A percentile compares a stretch with the other conserved stretches of the same genome.
phyloP scores from a whole-genome alignment of 2,888 invertebrate species.

The Acleris emargana region DNA sequence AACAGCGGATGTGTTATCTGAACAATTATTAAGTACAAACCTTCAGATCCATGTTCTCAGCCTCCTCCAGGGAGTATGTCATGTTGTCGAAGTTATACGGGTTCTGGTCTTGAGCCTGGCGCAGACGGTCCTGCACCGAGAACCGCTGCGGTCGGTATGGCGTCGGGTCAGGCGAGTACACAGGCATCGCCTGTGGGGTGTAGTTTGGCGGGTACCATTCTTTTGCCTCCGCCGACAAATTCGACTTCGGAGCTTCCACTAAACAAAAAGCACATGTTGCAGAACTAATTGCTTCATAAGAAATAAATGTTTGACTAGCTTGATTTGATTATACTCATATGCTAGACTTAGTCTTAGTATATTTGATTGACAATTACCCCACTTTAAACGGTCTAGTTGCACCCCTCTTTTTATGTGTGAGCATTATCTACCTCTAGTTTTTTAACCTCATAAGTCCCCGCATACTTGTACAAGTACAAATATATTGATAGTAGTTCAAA shows the following conservation, averaged over 20 bases:
- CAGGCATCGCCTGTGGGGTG: constrained; percentile 61
- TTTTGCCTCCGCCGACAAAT: constrained; percentile 83
- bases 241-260: constrained; percentile 73
- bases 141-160: constrained; percentile 66
- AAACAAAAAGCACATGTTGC: constrained; percentile 36
- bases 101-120: constrained; percentile 75
- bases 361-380: no score
- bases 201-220: constrained; percentile 85
- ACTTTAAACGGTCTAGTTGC: no score
- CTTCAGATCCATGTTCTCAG: constrained; percentile 72
- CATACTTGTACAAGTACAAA: no score
- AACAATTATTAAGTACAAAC: constrained; percentile 46
- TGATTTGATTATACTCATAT: no score
- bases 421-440: no score
- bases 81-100: constrained; percentile 73
- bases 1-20: not conserved
- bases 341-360: no score
- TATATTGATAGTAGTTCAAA: no score
- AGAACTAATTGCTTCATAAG: not conserved
- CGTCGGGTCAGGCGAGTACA: constrained; percentile 61
- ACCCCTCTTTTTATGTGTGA: no score
- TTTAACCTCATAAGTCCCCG: no score
- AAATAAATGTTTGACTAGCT: not conserved
- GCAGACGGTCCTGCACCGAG: constrained; percentile 76
- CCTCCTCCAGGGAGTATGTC: constrained; percentile 72